Evolutionary conservation across 2,888 invertebrate genomes (phyloP), one percentile per base, ranked within the genome.

Genomic region (Rhamphomyia laevipes): DNA sequence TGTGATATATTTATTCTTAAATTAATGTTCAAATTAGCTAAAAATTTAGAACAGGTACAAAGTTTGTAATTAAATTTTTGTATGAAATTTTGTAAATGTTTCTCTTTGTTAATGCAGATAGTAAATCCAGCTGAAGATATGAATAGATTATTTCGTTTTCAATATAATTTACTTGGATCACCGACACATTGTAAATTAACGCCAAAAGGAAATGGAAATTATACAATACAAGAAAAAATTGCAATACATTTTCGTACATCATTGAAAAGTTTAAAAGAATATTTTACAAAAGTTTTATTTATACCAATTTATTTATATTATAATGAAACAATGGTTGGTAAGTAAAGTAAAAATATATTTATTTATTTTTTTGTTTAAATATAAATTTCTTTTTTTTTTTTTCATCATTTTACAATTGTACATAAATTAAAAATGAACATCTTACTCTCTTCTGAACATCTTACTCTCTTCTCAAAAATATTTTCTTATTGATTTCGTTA

Each of bases 191-290:
- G 64, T 17, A 59, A 61, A 7, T 51, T 68, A 9, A 53, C 57
- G 31, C 48, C 59, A n/a, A 66, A 63, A 45, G 57, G 58, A 3
- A 59, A 63, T 13, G 67, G 67, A 41, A 55, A 57, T 13, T 66
- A 67, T 54, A 48, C 55, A 0, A 60, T 74, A 1, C 68, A 72
- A 56, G 74, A 76, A 51, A 73, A 73, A 56, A 63, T 74, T 7
- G 63, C 70, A 3, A 57, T 76, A 27, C 67, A 68, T 45, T 71
- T 76, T 51, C 68, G 73, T 57, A 72, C 73, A 11, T 73, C 74
- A 0, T 53, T 73, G 11, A 53, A 55, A 18, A 63, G 68, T 31
- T 59, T 76, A 18, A 64, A 63, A 13, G 61, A 68, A 21, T 76
- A 75, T 56, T 70, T 75, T 30, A 61, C 65, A 37, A 60, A 63